Evolutionary conservation across 2,888 invertebrate genomes (phyloP).

Genomic region (Proisotoma minuta): DNA sequence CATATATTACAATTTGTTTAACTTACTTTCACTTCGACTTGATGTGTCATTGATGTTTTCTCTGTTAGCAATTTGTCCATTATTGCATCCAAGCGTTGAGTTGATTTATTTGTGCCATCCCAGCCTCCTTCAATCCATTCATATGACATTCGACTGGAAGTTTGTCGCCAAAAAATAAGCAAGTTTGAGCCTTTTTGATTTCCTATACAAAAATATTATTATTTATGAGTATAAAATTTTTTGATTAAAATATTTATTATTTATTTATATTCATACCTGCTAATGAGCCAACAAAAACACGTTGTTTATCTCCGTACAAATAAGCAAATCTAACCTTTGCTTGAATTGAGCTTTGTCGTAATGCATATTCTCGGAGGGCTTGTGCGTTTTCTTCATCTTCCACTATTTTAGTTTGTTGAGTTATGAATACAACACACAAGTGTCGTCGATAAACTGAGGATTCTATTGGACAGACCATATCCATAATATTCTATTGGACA

Average conservation of each 20-base stretch:
- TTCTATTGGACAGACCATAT: constrained; percentile 82
- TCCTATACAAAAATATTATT: constrained; percentile 17
- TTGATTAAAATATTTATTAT: neutral
- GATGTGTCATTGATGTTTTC: constrained; percentile 35
- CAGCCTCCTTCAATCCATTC: constrained; percentile 76
- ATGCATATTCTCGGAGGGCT: constrained; percentile 34
- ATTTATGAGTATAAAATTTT: neutral
- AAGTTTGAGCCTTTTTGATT: constrained; percentile 37
- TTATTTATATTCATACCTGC: constrained; percentile 51
- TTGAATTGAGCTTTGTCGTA: constrained; percentile 27
- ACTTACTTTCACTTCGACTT: constrained; percentile 40
- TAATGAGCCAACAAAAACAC: constrained; percentile 72
- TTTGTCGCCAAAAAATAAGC: constrained; percentile 68
- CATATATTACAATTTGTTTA: neutral
- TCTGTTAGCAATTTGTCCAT: constrained; percentile 59
- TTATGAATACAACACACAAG: constrained; percentile 74
- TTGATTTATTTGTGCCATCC: constrained; percentile 51
- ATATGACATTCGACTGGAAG: constrained; percentile 78
- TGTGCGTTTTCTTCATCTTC: constrained; percentile 34
- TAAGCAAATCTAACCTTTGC: constrained; percentile 79
- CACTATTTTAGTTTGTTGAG: constrained; percentile 51
- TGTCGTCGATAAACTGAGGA: constrained; percentile 71
- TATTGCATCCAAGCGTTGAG: constrained; percentile 65
- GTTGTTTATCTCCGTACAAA: constrained; percentile 74
- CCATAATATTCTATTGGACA: constrained; percentile 53